These are phyloP conservation scores for Euclidia mi DNA, from an alignment of 2,888 invertebrate species.

Conservation along the genomic window DNA sequence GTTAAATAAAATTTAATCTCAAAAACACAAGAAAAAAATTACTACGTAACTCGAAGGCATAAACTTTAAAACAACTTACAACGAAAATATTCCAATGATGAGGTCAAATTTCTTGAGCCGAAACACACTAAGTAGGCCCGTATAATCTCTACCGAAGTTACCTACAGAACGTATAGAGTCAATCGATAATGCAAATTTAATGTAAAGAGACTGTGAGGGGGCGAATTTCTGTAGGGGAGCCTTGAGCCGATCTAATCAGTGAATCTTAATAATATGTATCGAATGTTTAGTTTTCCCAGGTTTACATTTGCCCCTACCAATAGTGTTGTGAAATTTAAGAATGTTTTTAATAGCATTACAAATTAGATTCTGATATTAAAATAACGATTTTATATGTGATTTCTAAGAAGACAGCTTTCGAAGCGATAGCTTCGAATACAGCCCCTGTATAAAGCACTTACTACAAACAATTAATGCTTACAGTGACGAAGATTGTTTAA, in stretches of 20 bases:
- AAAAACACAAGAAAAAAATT: slow-evolving; percentile 41
- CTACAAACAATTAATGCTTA: too few species aligned
- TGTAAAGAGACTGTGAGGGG: slow-evolving; percentile 81
- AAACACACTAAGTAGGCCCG: slow-evolving; percentile 63
- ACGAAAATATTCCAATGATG: slow-evolving; percentile 64
- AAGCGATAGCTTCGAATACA: too few species aligned
- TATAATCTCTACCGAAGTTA: slow-evolving; percentile 64
- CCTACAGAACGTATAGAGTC: slow-evolving; percentile 52
- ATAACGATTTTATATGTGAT: too few species aligned
- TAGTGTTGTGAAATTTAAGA: neutral
- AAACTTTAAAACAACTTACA: slow-evolving; percentile 48
- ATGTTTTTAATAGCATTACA: too few species aligned
- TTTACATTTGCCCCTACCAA: slow-evolving; percentile 63
- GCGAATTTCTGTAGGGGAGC: slow-evolving; percentile 76
- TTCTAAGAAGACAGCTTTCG: too few species aligned
- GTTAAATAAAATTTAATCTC: slow-evolving; percentile 9
- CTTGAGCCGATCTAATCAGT: slow-evolving; percentile 68
- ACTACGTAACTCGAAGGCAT: slow-evolving; percentile 43
- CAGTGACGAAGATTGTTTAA: too few species aligned
- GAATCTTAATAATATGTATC: slow-evolving; percentile 83
- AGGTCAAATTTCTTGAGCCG: slow-evolving; percentile 63
- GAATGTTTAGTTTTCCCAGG: slow-evolving; percentile 77
- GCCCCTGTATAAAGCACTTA: too few species aligned
- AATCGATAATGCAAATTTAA: slow-evolving; percentile 88
- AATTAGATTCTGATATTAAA: too few species aligned